Evolutionary conservation across 2,113 vertebrate species (phyloP).

Genomic region (Mobula birostris): DNA sequence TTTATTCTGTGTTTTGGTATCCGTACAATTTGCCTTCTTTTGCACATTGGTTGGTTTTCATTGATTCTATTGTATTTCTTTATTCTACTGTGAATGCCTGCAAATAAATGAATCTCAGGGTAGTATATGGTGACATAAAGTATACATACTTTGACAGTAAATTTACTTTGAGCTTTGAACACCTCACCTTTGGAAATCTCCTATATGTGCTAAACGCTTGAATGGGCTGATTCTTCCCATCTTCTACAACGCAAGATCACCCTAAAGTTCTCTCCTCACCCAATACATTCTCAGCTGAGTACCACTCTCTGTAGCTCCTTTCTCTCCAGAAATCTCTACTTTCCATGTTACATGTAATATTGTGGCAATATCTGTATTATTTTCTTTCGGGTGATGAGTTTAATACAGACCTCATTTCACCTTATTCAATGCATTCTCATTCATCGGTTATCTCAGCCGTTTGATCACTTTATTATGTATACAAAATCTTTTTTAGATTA

Average conservation of each 20-base stretch:
- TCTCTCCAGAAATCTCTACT: background rate
- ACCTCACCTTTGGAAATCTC: background rate
- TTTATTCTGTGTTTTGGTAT: too few relatives aligned
- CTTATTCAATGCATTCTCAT: background rate
- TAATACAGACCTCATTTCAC: background rate
- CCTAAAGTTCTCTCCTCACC: background rate
- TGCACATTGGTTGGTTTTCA: too few relatives aligned
- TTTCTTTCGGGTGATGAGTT: background rate
- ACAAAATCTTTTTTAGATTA: background rate
- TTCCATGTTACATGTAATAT: background rate
- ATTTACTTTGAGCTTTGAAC: background rate
- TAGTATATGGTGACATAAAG: too few relatives aligned
- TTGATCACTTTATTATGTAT: background rate
- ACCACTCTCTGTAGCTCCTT: too few relatives aligned
- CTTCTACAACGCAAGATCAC: background rate
- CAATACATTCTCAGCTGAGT: too few relatives aligned
- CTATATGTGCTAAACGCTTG: background rate
- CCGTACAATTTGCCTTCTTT: too few relatives aligned
- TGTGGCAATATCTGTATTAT: background rate
- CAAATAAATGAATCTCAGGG: too few relatives aligned
- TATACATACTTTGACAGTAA: too few relatives aligned
- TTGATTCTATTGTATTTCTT: too few relatives aligned
- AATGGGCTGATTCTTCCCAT: background rate
- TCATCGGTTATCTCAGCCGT: background rate
- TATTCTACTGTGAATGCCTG: too few relatives aligned